phyloP scores from a whole-genome alignment of 92 coral and sea anemone genomes.

The Palythoa heliodiscus region DNA sequence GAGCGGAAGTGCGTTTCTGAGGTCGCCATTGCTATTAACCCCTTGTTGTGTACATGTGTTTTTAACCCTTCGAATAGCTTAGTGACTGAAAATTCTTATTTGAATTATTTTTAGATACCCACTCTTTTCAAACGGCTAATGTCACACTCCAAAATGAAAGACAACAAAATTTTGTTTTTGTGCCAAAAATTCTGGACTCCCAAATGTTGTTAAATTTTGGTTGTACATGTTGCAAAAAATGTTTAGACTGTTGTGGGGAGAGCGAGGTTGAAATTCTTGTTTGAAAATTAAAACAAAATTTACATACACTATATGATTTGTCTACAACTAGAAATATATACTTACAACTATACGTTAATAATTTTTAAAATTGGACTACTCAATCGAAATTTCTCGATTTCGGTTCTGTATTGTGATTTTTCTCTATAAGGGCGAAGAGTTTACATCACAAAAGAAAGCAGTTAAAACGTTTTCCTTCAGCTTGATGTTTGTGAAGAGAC shows the following conservation, averaged over 20 bases:
- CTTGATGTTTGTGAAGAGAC: neutral
- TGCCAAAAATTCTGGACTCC: neutral
- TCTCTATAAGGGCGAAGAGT: neutral
- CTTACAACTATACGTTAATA: neutral
- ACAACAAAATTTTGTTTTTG: neutral
- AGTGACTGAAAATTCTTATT: neutral
- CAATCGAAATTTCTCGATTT: conserved; percentile 1
- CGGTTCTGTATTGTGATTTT: too few species aligned
- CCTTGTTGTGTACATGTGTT: neutral
- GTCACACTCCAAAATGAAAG: neutral
- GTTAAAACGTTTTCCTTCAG: neutral
- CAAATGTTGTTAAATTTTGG: neutral
- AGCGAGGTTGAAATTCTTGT: conserved; percentile 29
- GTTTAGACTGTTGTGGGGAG: neutral
- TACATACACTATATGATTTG: conserved; percentile 7
- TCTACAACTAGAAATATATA: neutral
- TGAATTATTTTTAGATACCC: neutral
- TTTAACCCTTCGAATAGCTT: neutral
- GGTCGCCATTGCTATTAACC: neutral
- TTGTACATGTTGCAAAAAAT: conserved; percentile 7
- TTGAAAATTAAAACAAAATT: conserved; percentile 35
- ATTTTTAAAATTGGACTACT: neutral
- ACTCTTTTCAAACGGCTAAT: neutral
- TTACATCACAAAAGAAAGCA: neutral
- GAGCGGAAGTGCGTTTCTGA: neutral